Evolutionary conservation across 2,888 invertebrate species (phyloP).

Genomic region (Erynnis tages): DNA sequence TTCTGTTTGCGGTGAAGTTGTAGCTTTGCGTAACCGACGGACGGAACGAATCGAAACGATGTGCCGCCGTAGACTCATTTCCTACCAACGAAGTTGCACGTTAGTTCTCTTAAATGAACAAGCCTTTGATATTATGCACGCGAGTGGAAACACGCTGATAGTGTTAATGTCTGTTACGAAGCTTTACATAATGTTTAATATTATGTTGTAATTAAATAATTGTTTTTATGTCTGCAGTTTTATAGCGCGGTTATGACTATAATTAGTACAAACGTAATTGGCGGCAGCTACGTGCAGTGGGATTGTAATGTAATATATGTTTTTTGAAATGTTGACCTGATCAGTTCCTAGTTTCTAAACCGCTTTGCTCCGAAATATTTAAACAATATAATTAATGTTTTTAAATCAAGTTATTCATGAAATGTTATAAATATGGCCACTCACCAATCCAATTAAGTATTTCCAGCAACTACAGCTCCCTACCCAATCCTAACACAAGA

Average conservation of each 20-base stretch:
- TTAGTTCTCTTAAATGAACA: constrained; percentile 30
- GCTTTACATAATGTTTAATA: constrained; percentile 9
- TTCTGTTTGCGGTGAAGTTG: constrained; percentile 36
- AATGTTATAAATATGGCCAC: too few species aligned
- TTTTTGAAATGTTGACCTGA: too few species aligned
- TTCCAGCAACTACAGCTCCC: too few species aligned
- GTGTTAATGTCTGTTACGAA: constrained; percentile 4
- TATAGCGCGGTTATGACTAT: not conserved
- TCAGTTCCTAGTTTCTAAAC: too few species aligned
- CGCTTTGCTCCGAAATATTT: too few species aligned
- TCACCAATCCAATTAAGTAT: too few species aligned
- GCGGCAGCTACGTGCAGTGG: not conserved
- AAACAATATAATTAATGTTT: too few species aligned
- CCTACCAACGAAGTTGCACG: constrained; percentile 29
- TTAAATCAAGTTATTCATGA: too few species aligned
- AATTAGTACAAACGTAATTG: too few species aligned
- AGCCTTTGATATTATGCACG: constrained; percentile 28
- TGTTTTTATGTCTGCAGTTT: too few species aligned
- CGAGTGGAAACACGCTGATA: constrained; percentile 18
- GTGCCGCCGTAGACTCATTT: constrained; percentile 32
- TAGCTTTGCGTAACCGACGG: constrained; percentile 37
- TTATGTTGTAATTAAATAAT: not conserved
- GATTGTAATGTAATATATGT: too few species aligned
- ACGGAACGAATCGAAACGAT: constrained; percentile 39
- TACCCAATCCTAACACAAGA: too few species aligned